Conservation (phyloP, 2,888 invertebrate species). For the Exocentrus adspersus region DNA sequence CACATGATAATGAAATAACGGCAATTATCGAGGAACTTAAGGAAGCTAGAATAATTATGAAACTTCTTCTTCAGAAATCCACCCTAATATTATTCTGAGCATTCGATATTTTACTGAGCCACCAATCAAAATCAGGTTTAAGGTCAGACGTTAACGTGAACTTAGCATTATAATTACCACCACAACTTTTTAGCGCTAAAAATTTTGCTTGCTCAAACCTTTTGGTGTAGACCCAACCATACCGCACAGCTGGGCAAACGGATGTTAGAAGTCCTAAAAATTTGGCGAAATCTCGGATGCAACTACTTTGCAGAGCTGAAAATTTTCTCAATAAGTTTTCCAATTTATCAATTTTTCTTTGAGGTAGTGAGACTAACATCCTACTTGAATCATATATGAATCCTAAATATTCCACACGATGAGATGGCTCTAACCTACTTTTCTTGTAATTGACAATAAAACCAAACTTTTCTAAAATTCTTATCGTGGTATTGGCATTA, state of each 20-base stretch:
- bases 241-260: neutral
- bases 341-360: neutral
- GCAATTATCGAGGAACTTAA: no score
- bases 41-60: no score
- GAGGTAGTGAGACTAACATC: neutral
- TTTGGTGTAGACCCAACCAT: constrained; percentile 20
- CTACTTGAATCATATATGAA: neutral
- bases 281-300: neutral
- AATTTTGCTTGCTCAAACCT: neutral
- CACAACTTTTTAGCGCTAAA: neutral
- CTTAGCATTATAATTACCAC: neutral
- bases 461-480: neutral
- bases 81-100: constrained; percentile 18
- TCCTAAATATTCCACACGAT: neutral
- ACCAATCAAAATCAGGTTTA: constrained; percentile 43
- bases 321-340: neutral
- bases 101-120: constrained; percentile 29
- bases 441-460: neutral
- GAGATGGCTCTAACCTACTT: neutral
- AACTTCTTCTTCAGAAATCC: no score
- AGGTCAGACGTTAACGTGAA: constrained; percentile 5
- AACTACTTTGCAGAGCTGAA: neutral
- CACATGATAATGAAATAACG: no score
- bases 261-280: neutral
- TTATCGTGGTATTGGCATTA: neutral